phyloP scores from a whole-genome alignment of 2,797 vertebrate genomes.

The Melanotaenia pygmaea region DNA sequence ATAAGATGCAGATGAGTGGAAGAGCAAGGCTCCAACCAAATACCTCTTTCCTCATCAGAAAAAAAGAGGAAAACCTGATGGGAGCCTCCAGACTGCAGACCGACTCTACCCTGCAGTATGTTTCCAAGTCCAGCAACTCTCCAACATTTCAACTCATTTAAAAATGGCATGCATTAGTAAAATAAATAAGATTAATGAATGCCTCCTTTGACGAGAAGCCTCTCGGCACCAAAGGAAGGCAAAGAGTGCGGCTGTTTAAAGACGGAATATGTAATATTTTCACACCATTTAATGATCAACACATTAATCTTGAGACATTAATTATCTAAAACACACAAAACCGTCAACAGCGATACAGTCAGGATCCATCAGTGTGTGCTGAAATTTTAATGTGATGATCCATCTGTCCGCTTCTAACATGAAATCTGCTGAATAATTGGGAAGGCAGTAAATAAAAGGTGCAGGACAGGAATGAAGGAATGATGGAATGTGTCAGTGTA shows the following conservation, averaged over 20 bases:
- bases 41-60: constrained; percentile 29
- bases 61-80: constrained; percentile 18
- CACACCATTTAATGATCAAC: constrained; percentile 56
- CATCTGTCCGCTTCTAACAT: constrained; percentile 15
- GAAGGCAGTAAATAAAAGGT: constrained; percentile 5
- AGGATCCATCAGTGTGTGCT: constrained; percentile 21
- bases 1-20: constrained; percentile 78
- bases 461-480: not conserved
- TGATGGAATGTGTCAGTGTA: constrained; percentile 7
- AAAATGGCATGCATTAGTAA: constrained; percentile 20
- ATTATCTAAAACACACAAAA: constrained; percentile 49
- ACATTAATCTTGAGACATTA: constrained; percentile 54
- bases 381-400: constrained; percentile 18
- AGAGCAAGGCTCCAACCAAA: constrained; percentile 58
- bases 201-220: constrained; percentile 39
- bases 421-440: constrained; percentile 24
- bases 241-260: constrained; percentile 46
- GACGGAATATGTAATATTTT: constrained; percentile 52
- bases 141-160: constrained; percentile 31
- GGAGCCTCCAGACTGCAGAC: constrained; percentile 34
- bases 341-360: constrained; percentile 17
- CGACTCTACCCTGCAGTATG: constrained; percentile 21
- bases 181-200: constrained; percentile 50
- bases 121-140: constrained; percentile 25
- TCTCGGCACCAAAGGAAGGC: constrained; percentile 30